phyloP scores from a whole-genome alignment of 2,888 invertebrate species.

The Eumacrocentrus americanus region DNA sequence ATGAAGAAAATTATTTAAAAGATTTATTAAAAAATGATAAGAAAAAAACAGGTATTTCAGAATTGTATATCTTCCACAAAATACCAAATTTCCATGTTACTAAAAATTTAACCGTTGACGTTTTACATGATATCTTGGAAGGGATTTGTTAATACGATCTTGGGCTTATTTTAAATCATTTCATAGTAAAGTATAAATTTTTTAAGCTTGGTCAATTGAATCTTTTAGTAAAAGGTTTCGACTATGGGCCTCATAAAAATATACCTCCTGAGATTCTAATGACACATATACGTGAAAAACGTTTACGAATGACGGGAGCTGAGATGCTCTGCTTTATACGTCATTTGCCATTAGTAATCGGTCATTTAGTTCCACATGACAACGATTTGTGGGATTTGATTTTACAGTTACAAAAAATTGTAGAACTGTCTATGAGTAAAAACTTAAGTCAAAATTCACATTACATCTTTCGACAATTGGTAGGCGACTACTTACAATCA shows the following conservation, averaged over 20 bases:
- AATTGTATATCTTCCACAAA: constrained; percentile 28
- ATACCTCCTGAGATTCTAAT: neutral
- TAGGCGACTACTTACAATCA: too few species aligned
- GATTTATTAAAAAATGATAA: constrained; percentile 23
- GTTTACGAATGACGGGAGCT: too few species aligned
- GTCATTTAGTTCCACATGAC: neutral
- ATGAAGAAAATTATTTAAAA: constrained; percentile 27
- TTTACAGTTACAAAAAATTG: too few species aligned
- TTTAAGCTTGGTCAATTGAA: neutral
- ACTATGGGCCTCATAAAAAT: neutral
- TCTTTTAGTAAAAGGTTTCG: neutral
- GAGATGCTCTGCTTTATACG: too few species aligned
- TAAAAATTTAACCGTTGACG: constrained; percentile 29
- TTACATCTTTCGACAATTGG: too few species aligned
- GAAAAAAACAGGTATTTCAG: constrained; percentile 28
- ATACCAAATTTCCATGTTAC: constrained; percentile 10
- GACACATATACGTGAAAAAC: too few species aligned
- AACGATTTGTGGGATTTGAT: too few species aligned
- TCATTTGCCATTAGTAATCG: too few species aligned
- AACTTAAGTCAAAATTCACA: too few species aligned
- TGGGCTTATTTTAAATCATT: neutral
- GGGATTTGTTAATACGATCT: constrained; percentile 4
- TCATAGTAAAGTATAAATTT: neutral
- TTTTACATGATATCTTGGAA: constrained; percentile 32
- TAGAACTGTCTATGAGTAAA: too few species aligned